A percentile compares a stretch with the other conserved stretches of the same genome.
These are phyloP conservation scores for Triplophysa dalaica DNA, from an alignment of 2,113 vertebrate genomes.

Conservation along the genomic window DNA sequence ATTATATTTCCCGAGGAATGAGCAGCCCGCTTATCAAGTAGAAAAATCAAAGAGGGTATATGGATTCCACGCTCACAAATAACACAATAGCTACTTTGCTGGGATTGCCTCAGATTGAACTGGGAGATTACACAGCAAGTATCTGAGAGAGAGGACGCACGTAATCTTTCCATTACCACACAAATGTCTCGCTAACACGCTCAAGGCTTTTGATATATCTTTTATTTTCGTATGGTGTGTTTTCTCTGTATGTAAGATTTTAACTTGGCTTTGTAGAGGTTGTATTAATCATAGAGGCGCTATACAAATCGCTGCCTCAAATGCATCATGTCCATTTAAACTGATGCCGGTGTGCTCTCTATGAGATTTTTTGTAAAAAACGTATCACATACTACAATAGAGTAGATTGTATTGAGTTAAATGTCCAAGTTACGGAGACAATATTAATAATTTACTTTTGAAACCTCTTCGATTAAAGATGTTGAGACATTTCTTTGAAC, in stretches of 20 bases:
- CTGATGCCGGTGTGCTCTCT: too few species aligned
- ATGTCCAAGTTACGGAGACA: too few species aligned
- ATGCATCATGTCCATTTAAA: too few species aligned
- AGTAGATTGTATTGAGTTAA: too few species aligned
- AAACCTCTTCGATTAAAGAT: too few species aligned
- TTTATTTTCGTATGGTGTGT: background rate
- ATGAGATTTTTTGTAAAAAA: too few species aligned
- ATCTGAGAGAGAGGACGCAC: conserved; percentile 29
- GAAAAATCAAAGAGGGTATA: conserved; percentile 64
- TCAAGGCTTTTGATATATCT: conserved; percentile 12
- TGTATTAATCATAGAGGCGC: background rate
- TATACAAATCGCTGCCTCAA: background rate
- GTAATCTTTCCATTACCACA: conserved; percentile 37
- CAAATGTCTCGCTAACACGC: conserved; percentile 22
- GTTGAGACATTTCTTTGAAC: too few species aligned
- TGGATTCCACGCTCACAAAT: conserved; percentile 48
- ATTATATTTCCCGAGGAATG: conserved; percentile 42
- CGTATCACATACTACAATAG: too few species aligned
- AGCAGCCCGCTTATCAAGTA: conserved; percentile 63
- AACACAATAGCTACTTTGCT: conserved; percentile 26
- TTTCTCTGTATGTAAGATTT: background rate
- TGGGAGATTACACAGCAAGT: conserved; percentile 22
- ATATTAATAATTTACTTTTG: too few species aligned
- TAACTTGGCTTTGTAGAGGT: background rate
- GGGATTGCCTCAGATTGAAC: conserved; percentile 21